Evolutionary conservation across 2,113 vertebrate species (phyloP), one percentile per base, ranked within the genome.

Genomic region (Candoia aspera): DNA sequence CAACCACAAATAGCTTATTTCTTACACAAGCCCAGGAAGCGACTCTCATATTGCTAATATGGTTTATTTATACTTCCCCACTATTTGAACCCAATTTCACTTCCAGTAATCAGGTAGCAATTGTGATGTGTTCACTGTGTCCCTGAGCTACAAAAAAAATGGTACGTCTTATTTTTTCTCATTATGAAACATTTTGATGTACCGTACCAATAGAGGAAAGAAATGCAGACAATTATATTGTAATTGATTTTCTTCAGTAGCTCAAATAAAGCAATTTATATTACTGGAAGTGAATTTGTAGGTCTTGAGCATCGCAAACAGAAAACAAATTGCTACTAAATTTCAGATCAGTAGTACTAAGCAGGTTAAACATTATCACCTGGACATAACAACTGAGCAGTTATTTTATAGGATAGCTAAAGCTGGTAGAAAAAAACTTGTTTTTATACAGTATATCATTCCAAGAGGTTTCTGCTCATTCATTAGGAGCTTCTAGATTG

Each of bases 171-270:
- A 54, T 46, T 84, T 90, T 86, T 91, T 64, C 68, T 54, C 19
- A 86, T 64, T 91, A 86, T 86, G 19, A 37, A 87, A 64, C 42
- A 91, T 88, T 68, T 58, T 88, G 86, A 57, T 79, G 12, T 13
- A 17, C 62, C 13, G 15, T 53, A 87, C n/a, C 86, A 62, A 46
- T 9, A 11, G 33, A 42, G 49, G 24, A 29, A 19, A 60, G 46
- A 91, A 57, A 57, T 46, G 46, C 10, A n/a, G 24, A 79, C 21
- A 68, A 86, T 91, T 91, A 64, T 68, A 91, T 62, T 91, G n/a
- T 91, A 87, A 91, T 87, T 87, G 85, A n/a, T 87, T 91, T 68
- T 55, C 49, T 62, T 42, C 10, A 9, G 84, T 73, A 64, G 60
- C 21, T 54, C 37, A 84, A 73, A 84, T 83, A 19, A 64, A 86